Conservation (phyloP, 2,888 invertebrate species). For the Drosophila tanythrix region DNA sequence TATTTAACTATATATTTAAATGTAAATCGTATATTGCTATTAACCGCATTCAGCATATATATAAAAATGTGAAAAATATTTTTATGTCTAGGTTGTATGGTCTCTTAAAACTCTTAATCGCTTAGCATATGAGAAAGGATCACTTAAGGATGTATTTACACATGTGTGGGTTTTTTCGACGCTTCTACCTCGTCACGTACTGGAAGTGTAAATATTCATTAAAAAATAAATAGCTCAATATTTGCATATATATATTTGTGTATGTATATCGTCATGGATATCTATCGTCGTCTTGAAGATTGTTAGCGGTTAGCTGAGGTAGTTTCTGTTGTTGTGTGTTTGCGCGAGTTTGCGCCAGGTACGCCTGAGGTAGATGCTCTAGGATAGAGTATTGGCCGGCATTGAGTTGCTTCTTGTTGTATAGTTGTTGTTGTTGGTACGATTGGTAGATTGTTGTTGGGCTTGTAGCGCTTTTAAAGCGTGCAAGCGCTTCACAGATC, state of each 20-base stretch:
- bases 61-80: constrained; percentile 64
- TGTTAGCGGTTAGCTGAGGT: constrained; percentile 43
- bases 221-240: constrained; percentile 78
- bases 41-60: constrained; percentile 59
- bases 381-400: constrained; percentile 54
- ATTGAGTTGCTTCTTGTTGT: constrained; percentile 30
- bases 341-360: constrained; percentile 74
- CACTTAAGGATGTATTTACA: constrained; percentile 80
- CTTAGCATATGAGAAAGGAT: constrained; percentile 80
- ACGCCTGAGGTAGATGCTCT: constrained; percentile 73
- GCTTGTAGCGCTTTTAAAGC: constrained; percentile 67
- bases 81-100: constrained; percentile 41
- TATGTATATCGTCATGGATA: constrained; percentile 18
- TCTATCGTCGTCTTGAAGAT: constrained; percentile 22
- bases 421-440: constrained; percentile 10
- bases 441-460: constrained; percentile 17
- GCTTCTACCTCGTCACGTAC: constrained; percentile 69
- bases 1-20: constrained; percentile 62
- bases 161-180: constrained; percentile 64
- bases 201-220: constrained; percentile 73
- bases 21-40: constrained; percentile 76
- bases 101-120: constrained; percentile 73
- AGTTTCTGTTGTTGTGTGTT: constrained; percentile 30
- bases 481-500: constrained; percentile 75
- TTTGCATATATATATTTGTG: constrained; percentile 68